Evolutionary conservation across 2,888 invertebrate species (phyloP).

Genomic region (Agriopis marginaria): DNA sequence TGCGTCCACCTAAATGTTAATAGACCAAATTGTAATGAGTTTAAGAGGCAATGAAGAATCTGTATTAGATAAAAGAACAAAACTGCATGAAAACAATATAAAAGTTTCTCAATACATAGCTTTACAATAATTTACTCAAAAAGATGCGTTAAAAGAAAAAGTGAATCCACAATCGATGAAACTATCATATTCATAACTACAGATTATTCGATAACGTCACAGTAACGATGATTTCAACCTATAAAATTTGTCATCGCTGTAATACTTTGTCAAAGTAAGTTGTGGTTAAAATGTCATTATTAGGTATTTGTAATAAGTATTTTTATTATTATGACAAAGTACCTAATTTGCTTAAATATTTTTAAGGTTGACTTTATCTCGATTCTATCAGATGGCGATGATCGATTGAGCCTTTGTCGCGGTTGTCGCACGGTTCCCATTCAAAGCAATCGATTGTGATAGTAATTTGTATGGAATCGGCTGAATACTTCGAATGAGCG

Average conservation of each 20-base stretch:
- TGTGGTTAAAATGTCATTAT: not conserved
- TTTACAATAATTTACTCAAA: constrained; percentile 1
- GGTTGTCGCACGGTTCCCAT: constrained; percentile 27
- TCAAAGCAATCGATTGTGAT: constrained; percentile 24
- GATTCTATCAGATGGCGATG: constrained; percentile 25
- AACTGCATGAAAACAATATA: not conserved
- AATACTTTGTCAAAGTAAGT: constrained; percentile 6
- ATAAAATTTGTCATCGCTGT: not conserved
- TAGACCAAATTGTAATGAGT: not conserved
- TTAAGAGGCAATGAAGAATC: not conserved
- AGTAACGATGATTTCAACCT: constrained; percentile 8
- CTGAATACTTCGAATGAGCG: constrained; percentile 4
- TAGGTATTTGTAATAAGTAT: not conserved
- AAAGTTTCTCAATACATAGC: not conserved
- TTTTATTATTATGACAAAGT: constrained; percentile 11
- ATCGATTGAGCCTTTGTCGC: constrained; percentile 34
- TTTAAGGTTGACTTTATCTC: constrained; percentile 22
- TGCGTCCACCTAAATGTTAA: not conserved
- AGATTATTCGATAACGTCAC: constrained; percentile 13
- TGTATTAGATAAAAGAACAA: not conserved
- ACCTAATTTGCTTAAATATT: constrained; percentile 5
- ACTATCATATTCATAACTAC: constrained; percentile 5
- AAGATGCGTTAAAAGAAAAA: constrained; percentile 16
- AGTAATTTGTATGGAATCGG: constrained; percentile 21
- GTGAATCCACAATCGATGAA: constrained; percentile 12